Base-by-base conservation (phyloP, 1,140 invertebrate species). In the Drosophila baimaii region DNA sequence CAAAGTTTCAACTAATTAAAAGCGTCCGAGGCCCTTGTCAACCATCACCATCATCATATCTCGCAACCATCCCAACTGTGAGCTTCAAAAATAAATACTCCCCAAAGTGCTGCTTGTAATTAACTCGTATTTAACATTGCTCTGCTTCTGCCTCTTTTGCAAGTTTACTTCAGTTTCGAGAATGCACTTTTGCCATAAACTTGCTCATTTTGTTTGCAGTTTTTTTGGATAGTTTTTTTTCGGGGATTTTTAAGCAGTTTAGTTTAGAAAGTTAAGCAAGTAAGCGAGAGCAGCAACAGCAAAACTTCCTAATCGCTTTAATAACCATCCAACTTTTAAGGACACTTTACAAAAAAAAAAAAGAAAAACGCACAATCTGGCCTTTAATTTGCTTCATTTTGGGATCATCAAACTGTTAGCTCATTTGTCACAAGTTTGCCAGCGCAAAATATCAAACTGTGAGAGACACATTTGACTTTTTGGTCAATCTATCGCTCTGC, bases 381-480 rank as follows among this genome's bases (percentile, higher is more conserved):
- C 7, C 15, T 29, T 66, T 66, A 49, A 68, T 63, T 64, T 31
- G 31, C 63, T 13, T 21, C 19, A 46, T 31, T 71, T 47, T 13
- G 41, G 49, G 44, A 69, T 69, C 59, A 65, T 69, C 21, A 64
- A 65, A 43, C 59, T 68, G 23, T 63, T 49, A 5, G 19, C 64
- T 68, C 59, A 64, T 68, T 65, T 68, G 64, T 64, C 64, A 47
- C 44, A 49, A 49, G 44, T 41, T 68, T 68, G 27, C 63, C 35
- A 19, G 25, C 19, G 8, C n/a, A 54, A 68, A 71, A 69, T 56
- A 27, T 70, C 68, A 57, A 57, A 47, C 64, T 47, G 68, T 31
- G 68, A 27, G 41, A 56, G 68, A 70, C 64, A 33, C 68, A 71
- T 71, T 71, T 70, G 64, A 56, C 68, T 68, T 65, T 62, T 29